Evolutionary conservation across 2,113 vertebrate species (phyloP).

Genomic region (Hassar affinis): DNA sequence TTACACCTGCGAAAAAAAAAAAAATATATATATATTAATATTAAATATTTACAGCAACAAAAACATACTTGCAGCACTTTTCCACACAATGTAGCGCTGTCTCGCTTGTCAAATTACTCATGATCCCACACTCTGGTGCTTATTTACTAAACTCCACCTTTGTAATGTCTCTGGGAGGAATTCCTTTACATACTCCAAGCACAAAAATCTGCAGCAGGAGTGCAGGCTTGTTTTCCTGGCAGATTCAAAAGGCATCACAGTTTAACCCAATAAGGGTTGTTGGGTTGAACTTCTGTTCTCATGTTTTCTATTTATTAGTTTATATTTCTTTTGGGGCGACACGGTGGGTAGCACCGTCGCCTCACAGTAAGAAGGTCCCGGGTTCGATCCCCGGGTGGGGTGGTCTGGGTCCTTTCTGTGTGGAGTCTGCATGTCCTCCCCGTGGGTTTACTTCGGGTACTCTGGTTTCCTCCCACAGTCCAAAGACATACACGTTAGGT

Average conservation of each 20-base stretch:
- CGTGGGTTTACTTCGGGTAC: no score
- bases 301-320: neutral
- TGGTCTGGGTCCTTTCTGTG: no score
- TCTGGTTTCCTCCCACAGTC: no score
- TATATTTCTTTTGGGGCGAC: no score
- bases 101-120: neutral
- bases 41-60: neutral
- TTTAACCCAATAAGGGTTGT: neutral
- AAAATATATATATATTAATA: no score
- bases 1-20: conserved; percentile 55
- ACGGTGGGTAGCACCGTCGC: no score
- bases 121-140: neutral
- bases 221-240: neutral
- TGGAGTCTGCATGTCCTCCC: no score
- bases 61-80: neutral
- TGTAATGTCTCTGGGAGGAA: neutral
- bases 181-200: neutral
- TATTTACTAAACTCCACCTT: neutral
- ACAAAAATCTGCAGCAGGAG: neutral
- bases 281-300: neutral
- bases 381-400: no score
- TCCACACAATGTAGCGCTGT: neutral
- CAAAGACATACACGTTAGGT: no score
- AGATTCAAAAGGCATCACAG: neutral
- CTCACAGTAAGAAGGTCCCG: no score